Base-by-base conservation (phyloP, 2,113 vertebrate genomes). In the Danionella cerebrum region DNA sequence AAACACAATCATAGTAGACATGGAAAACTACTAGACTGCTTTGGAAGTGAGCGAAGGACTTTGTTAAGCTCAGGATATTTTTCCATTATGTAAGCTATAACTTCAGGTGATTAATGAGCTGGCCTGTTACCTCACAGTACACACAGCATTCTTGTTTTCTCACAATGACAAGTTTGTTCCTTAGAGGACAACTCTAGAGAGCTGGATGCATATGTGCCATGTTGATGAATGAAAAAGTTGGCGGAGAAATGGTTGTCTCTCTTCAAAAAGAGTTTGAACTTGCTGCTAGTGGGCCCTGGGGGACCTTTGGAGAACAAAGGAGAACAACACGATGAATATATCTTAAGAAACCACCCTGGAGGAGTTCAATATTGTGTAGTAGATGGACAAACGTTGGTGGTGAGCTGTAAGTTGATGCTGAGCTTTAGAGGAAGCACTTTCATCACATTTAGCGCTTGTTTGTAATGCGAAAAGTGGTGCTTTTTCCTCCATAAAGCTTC, bases 21-120 rank as follows among this genome's bases (percentile, higher is more conserved):
- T n/a, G n/a, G n/a, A n/a, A n/a, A n/a, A n/a, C n/a, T n/a, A n/a
- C n/a, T n/a, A n/a, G n/a, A n/a, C n/a, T n/a, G n/a, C n/a, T n/a
- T n/a, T n/a, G n/a, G 53, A 25, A 13, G 58, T 38, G 10, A 16
- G 18, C 51, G 47, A 13, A 48, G 63, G 44, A 51, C 6, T 55
- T 59, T 44, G 53, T 42, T 10, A 19, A 24, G 55, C 31, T n/a
- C 33, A 60, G 59, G 53, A 63, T 60, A 33, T 67, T 62, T 35
- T 54, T 12, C 59, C 47, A 66, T 70, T 73, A 68, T 38, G 67
- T 57, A 54, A 62, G 45, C 38, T 36, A 62, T 67, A 64, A 63
- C 67, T 76, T 64, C 47, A 63, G 29, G 59, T 73, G 71, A 77
- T 77, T 73, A 77, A 73, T 77, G 71, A 77, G 71, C 6, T 33